phyloP scores from a whole-genome alignment of 2,888 invertebrate species.

The Sarcophaga rosellei region DNA sequence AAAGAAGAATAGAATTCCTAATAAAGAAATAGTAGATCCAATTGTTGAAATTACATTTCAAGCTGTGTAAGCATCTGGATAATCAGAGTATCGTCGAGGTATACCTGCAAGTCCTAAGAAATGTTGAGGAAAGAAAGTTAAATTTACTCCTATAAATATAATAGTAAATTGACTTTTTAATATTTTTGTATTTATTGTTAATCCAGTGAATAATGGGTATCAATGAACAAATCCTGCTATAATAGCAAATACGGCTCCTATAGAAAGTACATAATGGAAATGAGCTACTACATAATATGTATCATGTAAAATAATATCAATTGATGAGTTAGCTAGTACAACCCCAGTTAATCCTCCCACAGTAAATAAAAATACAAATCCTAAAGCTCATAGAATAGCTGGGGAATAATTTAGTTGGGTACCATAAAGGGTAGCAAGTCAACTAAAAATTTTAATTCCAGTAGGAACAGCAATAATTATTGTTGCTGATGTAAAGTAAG shows the following conservation, averaged over 20 bases:
- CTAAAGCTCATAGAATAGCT: conserved; percentile 86
- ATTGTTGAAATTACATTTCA: conserved; percentile 87
- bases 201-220: conserved; percentile 86
- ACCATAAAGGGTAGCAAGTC: conserved; percentile 87
- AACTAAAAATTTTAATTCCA: conserved; percentile 92
- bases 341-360: conserved; percentile 88
- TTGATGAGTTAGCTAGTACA: conserved; percentile 86
- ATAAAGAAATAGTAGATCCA: conserved; percentile 85
- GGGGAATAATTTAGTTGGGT: conserved; percentile 84
- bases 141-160: conserved; percentile 89
- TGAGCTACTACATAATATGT: conserved; percentile 93
- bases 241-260: conserved; percentile 91
- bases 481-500: conserved; percentile 91
- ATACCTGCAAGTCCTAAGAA: conserved; percentile 87
- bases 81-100: conserved; percentile 89
- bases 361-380: conserved; percentile 90
- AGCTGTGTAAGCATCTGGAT: conserved; percentile 85
- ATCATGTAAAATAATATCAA: conserved; percentile 90
- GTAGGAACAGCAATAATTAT: conserved; percentile 94
- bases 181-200: conserved; percentile 83
- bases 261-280: conserved; percentile 91
- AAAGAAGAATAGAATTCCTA: conserved; percentile 84
- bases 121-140: conserved; percentile 92
- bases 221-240: conserved; percentile 88
- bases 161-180: conserved; percentile 87